phyloP scores from a whole-genome alignment of 2,888 invertebrate species.

The Sarcophaga rosellei region DNA sequence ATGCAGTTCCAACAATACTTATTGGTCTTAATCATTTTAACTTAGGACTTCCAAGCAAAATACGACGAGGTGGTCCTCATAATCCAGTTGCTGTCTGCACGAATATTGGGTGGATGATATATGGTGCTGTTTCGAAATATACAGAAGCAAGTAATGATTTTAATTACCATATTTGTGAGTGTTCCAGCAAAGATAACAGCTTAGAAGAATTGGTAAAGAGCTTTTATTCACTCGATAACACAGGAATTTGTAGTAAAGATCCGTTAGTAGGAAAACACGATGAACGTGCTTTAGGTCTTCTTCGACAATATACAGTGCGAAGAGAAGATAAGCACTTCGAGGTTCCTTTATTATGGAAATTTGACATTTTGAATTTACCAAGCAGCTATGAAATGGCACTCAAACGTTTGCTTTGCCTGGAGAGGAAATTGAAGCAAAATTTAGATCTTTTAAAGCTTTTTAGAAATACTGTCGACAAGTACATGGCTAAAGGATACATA shows the following conservation, averaged over 20 bases:
- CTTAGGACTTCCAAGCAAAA: slow-evolving; percentile 42
- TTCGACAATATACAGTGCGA: not conserved
- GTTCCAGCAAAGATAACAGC: not conserved
- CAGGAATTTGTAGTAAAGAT: slow-evolving; percentile 42
- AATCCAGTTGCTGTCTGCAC: slow-evolving; percentile 50
- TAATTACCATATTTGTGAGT: slow-evolving; percentile 51
- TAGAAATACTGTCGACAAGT: not conserved
- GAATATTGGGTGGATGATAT: slow-evolving; percentile 56
- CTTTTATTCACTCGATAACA: slow-evolving; percentile 38
- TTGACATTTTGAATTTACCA: not conserved
- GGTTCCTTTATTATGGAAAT: not conserved
- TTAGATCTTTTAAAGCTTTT: not conserved
- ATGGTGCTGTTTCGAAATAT: slow-evolving; percentile 16
- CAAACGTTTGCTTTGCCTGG: slow-evolving; percentile 2
- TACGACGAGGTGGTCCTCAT: slow-evolving; percentile 24
- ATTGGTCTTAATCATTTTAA: slow-evolving; percentile 56
- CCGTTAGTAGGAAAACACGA: slow-evolving; percentile 15
- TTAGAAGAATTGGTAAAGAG: slow-evolving; percentile 47
- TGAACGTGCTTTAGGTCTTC: not conserved
- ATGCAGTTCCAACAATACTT: slow-evolving; percentile 39
- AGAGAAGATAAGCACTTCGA: not conserved
- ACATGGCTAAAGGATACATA: too few species aligned
- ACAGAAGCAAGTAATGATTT: slow-evolving; percentile 33
- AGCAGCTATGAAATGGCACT: not conserved
- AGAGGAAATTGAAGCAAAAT: slow-evolving; percentile 5